phyloP scores from a whole-genome alignment of 1,140 invertebrate species.

The Melitaea cinxia region DNA sequence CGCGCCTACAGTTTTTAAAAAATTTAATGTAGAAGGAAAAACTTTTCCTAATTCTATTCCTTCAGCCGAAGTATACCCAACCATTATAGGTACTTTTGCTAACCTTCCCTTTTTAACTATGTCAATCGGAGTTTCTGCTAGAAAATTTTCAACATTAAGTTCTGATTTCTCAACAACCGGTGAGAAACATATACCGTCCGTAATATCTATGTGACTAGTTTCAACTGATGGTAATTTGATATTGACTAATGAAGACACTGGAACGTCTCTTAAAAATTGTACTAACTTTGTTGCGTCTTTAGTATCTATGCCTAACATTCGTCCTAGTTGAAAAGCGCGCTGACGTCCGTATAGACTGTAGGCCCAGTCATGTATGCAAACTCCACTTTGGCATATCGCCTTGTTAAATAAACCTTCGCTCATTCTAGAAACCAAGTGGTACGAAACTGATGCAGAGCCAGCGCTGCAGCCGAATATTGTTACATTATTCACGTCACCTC shows the following conservation, averaged over 20 bases:
- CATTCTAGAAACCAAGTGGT: slow-evolving; percentile 85
- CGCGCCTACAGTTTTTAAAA: slow-evolving; percentile 38
- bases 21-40: slow-evolving; percentile 40
- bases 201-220: slow-evolving; percentile 46
- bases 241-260: slow-evolving; percentile 56
- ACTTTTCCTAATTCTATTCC: slow-evolving; percentile 67
- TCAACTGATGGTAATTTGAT: slow-evolving; percentile 54
- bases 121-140: slow-evolving; percentile 52
- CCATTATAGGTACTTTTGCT: slow-evolving; percentile 61
- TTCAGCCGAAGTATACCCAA: slow-evolving; percentile 68
- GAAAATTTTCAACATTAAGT: slow-evolving; percentile 56
- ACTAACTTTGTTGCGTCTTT: slow-evolving; percentile 57
- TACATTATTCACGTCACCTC: slow-evolving; percentile 82
- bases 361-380: slow-evolving; percentile 73
- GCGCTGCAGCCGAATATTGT: slow-evolving; percentile 88
- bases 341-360: slow-evolving; percentile 57
- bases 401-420: slow-evolving; percentile 76
- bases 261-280: slow-evolving; percentile 57
- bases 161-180: slow-evolving; percentile 67
- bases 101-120: slow-evolving; percentile 51
- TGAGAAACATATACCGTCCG: slow-evolving; percentile 57
- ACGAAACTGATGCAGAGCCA: slow-evolving; percentile 83
- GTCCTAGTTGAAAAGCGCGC: slow-evolving; percentile 67
- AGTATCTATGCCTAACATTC: slow-evolving; percentile 62
- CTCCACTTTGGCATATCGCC: slow-evolving; percentile 78